Conservation (phyloP, 1,140 invertebrate genomes). For the Battus philenor region DNA sequence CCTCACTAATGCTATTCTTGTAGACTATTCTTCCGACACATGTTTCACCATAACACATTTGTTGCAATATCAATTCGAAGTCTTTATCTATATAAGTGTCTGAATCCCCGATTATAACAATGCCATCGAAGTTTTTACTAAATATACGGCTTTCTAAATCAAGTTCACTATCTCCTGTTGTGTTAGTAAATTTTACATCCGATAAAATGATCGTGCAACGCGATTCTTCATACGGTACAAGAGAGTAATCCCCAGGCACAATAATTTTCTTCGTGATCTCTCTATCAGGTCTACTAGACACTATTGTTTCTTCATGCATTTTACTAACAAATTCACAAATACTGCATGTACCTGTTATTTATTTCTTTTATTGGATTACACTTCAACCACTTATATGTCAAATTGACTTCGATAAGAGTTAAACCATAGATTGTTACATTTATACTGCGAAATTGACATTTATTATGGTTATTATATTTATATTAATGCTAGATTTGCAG, state of each 20-base stretch:
- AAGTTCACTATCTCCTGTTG: conserved; percentile 35
- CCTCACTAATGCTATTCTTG: conserved; percentile 31
- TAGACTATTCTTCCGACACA: conserved; percentile 42
- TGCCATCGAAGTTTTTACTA: conserved; percentile 47
- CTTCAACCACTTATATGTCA: too few species aligned
- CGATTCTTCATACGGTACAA: conserved; percentile 63
- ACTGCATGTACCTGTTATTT: not conserved
- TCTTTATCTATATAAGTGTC: conserved; percentile 58
- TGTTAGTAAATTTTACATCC: conserved; percentile 37
- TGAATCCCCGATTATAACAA: conserved; percentile 55
- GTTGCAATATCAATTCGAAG: conserved; percentile 53
- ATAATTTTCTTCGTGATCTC: conserved; percentile 52
- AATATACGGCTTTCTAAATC: conserved; percentile 47
- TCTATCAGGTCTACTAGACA: conserved; percentile 54
- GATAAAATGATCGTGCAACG: conserved; percentile 48
- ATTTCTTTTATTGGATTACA: conserved; percentile 7
- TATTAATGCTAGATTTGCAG: too few species aligned
- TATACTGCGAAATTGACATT: too few species aligned
- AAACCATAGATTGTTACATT: too few species aligned
- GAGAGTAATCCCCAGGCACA: conserved; percentile 46
- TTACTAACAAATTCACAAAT: too few species aligned
- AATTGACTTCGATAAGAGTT: too few species aligned
- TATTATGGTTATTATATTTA: too few species aligned
- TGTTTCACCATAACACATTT: conserved; percentile 56
- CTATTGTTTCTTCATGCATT: conserved; percentile 40